A percentile compares a stretch with the other conserved stretches of the same genome.
Evolutionary conservation across 2,797 vertebrate species (phyloP).

Genomic region (Crypturellus tataupa): DNA sequence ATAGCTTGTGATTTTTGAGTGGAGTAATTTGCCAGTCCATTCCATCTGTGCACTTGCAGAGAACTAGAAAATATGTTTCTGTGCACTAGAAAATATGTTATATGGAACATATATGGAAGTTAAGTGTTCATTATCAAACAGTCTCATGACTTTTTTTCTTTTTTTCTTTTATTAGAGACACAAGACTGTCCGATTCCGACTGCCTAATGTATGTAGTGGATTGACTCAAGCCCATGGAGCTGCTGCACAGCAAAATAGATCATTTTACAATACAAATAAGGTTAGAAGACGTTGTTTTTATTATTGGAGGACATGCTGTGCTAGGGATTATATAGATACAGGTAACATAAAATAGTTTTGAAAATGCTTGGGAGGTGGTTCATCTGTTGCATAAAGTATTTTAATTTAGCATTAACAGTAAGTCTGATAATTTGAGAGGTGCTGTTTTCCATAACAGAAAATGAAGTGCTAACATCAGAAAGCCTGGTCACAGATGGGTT

Average conservation of each 20-base stretch:
- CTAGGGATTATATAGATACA: neutral
- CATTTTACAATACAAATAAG: slow-evolving; percentile 81
- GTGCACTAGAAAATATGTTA: neutral
- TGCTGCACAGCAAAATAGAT: slow-evolving; percentile 73
- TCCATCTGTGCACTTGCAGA: neutral
- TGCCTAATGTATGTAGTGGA: slow-evolving; percentile 20
- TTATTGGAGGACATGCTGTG: neutral
- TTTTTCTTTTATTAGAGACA: slow-evolving; percentile 52
- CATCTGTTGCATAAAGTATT: neutral
- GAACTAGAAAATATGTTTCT: neutral
- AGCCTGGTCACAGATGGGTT: neutral
- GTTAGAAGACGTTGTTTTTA: slow-evolving; percentile 76
- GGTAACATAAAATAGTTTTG: neutral
- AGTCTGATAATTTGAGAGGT: neutral
- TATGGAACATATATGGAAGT: too few species aligned
- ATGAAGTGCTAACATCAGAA: neutral
- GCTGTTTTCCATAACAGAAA: neutral
- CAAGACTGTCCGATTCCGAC: slow-evolving; percentile 33
- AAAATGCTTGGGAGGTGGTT: neutral
- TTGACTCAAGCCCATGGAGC: slow-evolving; percentile 60
- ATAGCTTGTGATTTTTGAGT: neutral
- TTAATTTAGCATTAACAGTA: neutral
- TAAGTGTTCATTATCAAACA: neutral
- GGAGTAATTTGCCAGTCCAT: neutral
- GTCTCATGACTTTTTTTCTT: neutral